Base-by-base conservation (phyloP, 2,797 vertebrate genomes). In the Iguana delicatissima region DNA sequence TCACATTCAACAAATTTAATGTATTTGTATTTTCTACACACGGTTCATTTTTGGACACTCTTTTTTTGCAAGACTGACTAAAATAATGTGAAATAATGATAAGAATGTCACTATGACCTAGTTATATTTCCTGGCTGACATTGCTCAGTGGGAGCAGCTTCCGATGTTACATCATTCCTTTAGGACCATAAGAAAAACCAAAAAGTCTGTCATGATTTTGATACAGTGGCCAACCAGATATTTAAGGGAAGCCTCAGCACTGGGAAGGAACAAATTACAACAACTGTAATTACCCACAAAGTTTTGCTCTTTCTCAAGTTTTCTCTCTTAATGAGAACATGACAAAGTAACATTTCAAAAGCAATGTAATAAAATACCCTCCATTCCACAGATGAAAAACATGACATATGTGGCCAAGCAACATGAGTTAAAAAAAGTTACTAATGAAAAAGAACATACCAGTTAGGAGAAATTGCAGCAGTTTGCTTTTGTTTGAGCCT, bases 31-130 rank as follows among this genome's bases (percentile, higher is more conserved):
- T 52, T 80, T 82, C 24, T n/a, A 57, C 6, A 42, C 32, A 20
- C 24, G 10, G 29, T 26, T 86, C 67, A 46, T 59, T 64, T 72
- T 72, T 7, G 35, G 72, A 85, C 2, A 18, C 2, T 52, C 67
- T 76, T 32, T 22, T 64, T 62, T 79, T 29, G 32, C 50, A 52
- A 67, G 26, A 85, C 62, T 89, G 62, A 35, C 59, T n/a, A 89
- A 89, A 82, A 76, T 76, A 89, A 89, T 8, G 14, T 10, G 62
- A 77, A 77, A 69, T 10, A 64, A 69, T 38, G 59, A 69, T 55
- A 84, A 42, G 59, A 67, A 67, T 52, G 18, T 83, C 67, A 74
- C 50, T 35, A 7, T 79, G 88, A 52, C n/a, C 42, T 77, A 52
- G 8, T 38, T 84, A 52, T 14, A n/a, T 85, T 80, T 80, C 59